A percentile compares a stretch with the other conserved stretches of the same genome.
These are phyloP conservation scores for Axinella damicornis DNA, from an alignment of 37 sponge, comb jelly and placozoan species.

Conservation along the genomic window DNA sequence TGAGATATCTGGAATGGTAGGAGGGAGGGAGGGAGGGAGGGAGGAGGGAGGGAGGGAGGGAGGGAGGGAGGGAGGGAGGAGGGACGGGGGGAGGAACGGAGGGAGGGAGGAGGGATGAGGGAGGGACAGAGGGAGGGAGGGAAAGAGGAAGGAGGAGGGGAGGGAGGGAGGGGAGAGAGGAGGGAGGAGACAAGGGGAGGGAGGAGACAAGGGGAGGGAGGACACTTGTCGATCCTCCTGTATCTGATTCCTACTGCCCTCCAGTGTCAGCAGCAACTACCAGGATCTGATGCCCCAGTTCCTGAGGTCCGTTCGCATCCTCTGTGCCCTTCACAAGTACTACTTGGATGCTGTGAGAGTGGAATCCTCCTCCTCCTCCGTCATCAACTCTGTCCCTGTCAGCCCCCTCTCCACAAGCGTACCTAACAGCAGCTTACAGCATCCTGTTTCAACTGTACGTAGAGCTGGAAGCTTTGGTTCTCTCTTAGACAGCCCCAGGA, in stretches of 20 bases:
- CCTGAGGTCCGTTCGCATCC: conserved; percentile 55
- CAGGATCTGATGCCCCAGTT: conserved; percentile 74
- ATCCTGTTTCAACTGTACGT: not conserved
- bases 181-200: too few relatives aligned
- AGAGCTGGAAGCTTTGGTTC: conserved; percentile 42
- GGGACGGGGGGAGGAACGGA: not conserved
- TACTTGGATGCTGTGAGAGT: not conserved
- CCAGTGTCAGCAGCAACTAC: conserved; percentile 69
- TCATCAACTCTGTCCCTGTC: conserved; percentile 5
- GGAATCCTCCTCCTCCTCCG: not conserved
- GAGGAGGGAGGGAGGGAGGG: too few relatives aligned
- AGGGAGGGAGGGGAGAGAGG: too few relatives aligned
- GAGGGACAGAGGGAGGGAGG: too few relatives aligned
- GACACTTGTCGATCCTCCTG: too few relatives aligned
- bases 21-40: too few relatives aligned
- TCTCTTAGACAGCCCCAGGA: conserved; percentile 3
- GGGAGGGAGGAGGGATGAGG: too few relatives aligned
- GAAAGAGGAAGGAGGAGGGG: not conserved
- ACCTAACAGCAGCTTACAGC: not conserved
- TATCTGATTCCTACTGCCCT: not conserved
- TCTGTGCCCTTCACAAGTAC: conserved; percentile 59
- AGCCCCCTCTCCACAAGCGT: conserved; percentile 12
- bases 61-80: not conserved
- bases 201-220: too few relatives aligned
- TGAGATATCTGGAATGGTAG: not conserved